Conservation (phyloP, 2,888 invertebrate species). For the Chouioia cunea region DNA sequence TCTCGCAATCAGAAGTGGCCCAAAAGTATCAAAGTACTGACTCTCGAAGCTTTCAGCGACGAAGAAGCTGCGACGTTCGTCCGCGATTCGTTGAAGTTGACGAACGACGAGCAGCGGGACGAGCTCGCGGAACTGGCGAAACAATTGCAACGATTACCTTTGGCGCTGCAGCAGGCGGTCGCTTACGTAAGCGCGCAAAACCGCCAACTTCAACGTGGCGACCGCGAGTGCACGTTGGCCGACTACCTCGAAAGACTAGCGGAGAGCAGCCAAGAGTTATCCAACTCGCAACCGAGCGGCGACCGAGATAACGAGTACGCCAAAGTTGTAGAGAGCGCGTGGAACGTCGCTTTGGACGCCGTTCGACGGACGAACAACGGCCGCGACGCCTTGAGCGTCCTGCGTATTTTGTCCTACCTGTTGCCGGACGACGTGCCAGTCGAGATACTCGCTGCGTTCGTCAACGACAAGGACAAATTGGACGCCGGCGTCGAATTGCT, state of each 20-base stretch:
- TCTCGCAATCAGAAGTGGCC: constrained; percentile 31
- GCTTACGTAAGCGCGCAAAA: constrained; percentile 15
- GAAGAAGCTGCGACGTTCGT: constrained; percentile 25
- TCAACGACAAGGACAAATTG: not conserved
- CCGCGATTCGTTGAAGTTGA: constrained; percentile 11
- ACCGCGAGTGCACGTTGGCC: too few species aligned
- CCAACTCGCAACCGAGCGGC: not conserved
- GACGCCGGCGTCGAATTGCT: constrained; percentile 8
- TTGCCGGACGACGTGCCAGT: not conserved
- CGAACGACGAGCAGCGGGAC: not conserved
- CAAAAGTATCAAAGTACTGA: constrained; percentile 8
- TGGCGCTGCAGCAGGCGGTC: constrained; percentile 28
- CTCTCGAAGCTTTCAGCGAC: constrained; percentile 6
- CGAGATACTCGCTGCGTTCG: not conserved
- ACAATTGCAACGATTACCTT: constrained; percentile 22
- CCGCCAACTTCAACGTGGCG: too few species aligned
- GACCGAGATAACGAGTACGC: constrained; percentile 4
- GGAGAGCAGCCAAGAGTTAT: not conserved
- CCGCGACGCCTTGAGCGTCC: not conserved
- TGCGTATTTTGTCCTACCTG: constrained; percentile 13
- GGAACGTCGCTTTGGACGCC: constrained; percentile 15
- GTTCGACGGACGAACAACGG: constrained; percentile 14
- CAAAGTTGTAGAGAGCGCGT: constrained; percentile 4
- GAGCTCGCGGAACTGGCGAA: constrained; percentile 5
- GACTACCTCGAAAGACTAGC: not conserved